These are phyloP conservation scores for Digitonthophagus gazella DNA, from an alignment of 2,888 invertebrate genomes.

Conservation along the genomic window DNA sequence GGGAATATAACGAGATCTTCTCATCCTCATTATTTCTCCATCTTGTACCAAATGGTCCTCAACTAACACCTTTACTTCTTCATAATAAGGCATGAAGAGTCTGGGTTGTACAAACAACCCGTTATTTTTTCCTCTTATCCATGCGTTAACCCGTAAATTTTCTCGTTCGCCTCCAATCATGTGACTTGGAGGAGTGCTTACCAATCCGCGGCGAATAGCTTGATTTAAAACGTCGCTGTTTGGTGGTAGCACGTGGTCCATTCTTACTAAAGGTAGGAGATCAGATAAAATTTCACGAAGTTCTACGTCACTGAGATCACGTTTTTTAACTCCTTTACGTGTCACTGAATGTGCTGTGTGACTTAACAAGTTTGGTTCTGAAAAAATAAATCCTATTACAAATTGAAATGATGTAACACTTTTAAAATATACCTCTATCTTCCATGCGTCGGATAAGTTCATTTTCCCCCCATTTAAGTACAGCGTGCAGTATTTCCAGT, in stretches of 20 bases:
- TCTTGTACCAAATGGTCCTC: constrained; percentile 83
- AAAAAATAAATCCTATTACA: constrained; percentile 26
- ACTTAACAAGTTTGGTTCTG: constrained; percentile 86
- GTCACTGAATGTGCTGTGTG: constrained; percentile 92
- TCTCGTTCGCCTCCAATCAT: constrained; percentile 76
- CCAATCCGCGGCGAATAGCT: constrained; percentile 68
- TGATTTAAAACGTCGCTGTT: constrained; percentile 76
- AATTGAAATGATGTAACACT: constrained; percentile 15
- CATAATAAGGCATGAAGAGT: constrained; percentile 91
- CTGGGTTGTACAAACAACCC: constrained; percentile 80
- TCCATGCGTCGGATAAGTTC: constrained; percentile 80
- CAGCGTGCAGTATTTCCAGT: constrained; percentile 82
- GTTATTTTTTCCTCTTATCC: constrained; percentile 74
- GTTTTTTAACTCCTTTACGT: constrained; percentile 78
- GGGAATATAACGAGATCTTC: constrained; percentile 63
- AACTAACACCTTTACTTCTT: constrained; percentile 86
- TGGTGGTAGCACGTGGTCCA: constrained; percentile 86
- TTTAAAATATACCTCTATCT: constrained; percentile 61
- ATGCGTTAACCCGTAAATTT: constrained; percentile 69
- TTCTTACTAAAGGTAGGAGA: constrained; percentile 78
- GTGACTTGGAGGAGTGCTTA: constrained; percentile 79
- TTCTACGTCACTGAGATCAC: constrained; percentile 82
- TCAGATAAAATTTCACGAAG: constrained; percentile 81
- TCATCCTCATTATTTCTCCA: constrained; percentile 66
- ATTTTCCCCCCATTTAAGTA: constrained; percentile 87